Evolutionary conservation across 2,797 vertebrate species (phyloP).

Genomic region (Oryzias dopingdopingensis): DNA sequence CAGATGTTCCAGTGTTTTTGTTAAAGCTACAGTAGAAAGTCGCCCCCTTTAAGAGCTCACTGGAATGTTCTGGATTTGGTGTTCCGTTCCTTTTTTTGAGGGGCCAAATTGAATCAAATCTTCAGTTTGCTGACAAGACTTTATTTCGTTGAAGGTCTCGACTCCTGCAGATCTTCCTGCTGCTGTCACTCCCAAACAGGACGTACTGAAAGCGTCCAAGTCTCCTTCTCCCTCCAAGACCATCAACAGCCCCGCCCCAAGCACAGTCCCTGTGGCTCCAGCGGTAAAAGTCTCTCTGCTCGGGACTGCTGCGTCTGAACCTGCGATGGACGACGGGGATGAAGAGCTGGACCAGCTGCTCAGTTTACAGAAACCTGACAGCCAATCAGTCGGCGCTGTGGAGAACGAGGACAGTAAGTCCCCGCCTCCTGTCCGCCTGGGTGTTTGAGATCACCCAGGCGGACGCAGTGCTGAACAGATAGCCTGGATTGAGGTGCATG

Average conservation of each 20-base stretch:
- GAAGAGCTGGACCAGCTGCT: slow-evolving; percentile 89
- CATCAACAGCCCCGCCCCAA: slow-evolving; percentile 4
- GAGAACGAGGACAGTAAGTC: neutral
- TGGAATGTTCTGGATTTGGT: too few relatives aligned
- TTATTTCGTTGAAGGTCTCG: slow-evolving; percentile 65
- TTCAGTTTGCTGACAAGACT: neutral
- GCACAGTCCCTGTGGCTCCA: slow-evolving; percentile 3
- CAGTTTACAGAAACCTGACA: slow-evolving; percentile 75
- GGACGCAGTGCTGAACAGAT: too few relatives aligned
- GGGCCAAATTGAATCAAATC: neutral
- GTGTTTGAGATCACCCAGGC: too few relatives aligned
- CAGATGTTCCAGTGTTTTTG: too few relatives aligned
- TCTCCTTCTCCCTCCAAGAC: slow-evolving; percentile 52
- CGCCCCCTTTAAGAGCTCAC: too few relatives aligned
- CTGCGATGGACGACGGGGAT: slow-evolving; percentile 70
- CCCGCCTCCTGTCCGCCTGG: too few relatives aligned
- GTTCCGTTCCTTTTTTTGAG: too few relatives aligned
- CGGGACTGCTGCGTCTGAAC: slow-evolving; percentile 10
- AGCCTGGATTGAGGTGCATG: too few relatives aligned
- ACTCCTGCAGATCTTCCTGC: slow-evolving; percentile 83
- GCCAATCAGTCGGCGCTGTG: slow-evolving; percentile 1
- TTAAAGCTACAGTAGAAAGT: too few relatives aligned
- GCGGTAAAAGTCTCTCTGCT: neutral
- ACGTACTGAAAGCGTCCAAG: slow-evolving; percentile 41
- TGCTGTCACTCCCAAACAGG: slow-evolving; percentile 60